Evolutionary conservation across 2,797 vertebrate species (phyloP), one percentile per base, ranked within the genome.

Genomic region (Pterois miles): DNA sequence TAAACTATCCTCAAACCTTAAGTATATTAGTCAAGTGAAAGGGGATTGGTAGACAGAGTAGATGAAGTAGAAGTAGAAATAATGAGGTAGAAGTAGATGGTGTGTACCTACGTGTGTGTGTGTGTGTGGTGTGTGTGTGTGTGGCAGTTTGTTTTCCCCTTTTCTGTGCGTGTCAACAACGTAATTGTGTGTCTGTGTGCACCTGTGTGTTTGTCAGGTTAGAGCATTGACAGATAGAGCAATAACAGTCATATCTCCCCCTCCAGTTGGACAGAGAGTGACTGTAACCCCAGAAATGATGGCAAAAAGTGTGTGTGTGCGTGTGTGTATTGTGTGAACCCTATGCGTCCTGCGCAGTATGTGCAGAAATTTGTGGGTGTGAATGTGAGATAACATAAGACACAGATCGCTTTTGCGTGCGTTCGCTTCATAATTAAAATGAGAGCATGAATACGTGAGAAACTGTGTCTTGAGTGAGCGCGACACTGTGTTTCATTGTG

Each of bases 181-280:
- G n/a, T 4, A 68, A 20, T 6, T 50, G 48, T 50, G 43, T 36
- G 54, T 27, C 23, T 59, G 58, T 66, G 14, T 56, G 36, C 25
- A 25, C 62, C 68, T 68, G 29, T 48, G 33, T 75, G 25, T 48
- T 27, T 67, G 60, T 36, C 52, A 70, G 74, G 76, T 79, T 53
- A 76, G n/a, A 59, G 50, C 57, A 53, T 46, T 80, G 79, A 80
- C 81, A 76, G 50, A 84, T 80, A 34, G 66, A 46, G 71, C 62
- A 85, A 56, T 87, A 85, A 80, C 20, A 16, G 59, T 62, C 46
- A 43, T 67, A 80, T 83, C 71, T 69, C 46, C 73, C 65, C 65
- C 64, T 78, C 29, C 53, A 58, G 34, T 67, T 75, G 46, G 56
- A 78, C 43, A 54, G 64, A 63, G 69, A 74, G 59, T 77, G 73